Conservation (phyloP, 2,888 invertebrate species). For the Stomorhina lunata region DNA sequence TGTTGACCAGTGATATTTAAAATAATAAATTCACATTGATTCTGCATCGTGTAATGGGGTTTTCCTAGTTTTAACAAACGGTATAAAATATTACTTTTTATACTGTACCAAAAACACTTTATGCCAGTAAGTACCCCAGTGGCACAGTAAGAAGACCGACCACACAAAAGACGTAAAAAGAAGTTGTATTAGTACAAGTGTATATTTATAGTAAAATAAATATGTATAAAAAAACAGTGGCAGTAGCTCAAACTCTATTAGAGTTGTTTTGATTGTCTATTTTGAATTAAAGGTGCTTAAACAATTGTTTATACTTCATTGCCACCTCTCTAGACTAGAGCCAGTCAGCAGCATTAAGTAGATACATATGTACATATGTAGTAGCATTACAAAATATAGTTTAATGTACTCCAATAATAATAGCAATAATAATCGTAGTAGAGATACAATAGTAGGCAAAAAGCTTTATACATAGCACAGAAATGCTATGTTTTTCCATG, state of each 20-base stretch:
- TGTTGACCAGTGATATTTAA: neutral
- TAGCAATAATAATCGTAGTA: constrained; percentile 2
- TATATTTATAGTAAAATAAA: neutral
- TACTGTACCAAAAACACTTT: neutral
- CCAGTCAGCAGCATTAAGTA: neutral
- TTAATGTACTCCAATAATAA: constrained; percentile 55
- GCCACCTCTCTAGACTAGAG: constrained; percentile 28
- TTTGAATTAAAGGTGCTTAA: constrained; percentile 48
- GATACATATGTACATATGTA: neutral
- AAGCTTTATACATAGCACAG: too few species aligned
- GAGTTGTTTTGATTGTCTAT: constrained; percentile 17
- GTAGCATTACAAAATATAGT: constrained; percentile 51
- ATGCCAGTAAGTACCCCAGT: constrained; percentile 10
- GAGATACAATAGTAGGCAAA: constrained; percentile 1
- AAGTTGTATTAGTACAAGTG: neutral
- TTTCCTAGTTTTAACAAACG: too few species aligned
- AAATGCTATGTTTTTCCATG: constrained; percentile 28
- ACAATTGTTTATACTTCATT: constrained; percentile 55
- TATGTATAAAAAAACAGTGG: constrained; percentile 52
- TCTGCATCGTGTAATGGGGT: too few species aligned
- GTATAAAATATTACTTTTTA: constrained; percentile 15
- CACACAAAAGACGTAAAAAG: neutral
- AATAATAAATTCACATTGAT: neutral
- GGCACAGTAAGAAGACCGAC: constrained; percentile 34
- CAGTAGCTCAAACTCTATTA: constrained; percentile 58